phyloP scores from a whole-genome alignment of 2,888 invertebrate genomes.

The Troilus luridus region DNA sequence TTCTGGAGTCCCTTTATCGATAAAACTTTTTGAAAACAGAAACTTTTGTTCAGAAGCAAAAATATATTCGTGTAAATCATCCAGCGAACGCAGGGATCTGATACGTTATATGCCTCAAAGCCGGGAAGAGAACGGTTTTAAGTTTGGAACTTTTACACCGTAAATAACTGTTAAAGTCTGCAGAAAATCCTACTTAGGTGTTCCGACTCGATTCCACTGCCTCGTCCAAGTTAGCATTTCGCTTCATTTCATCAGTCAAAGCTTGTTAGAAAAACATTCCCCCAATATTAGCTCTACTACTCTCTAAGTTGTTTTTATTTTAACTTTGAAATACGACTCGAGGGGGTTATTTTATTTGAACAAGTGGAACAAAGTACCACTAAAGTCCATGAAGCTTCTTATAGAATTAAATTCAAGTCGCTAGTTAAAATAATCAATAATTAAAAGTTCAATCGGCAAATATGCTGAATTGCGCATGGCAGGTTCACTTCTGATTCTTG shows the following conservation, averaged over 20 bases:
- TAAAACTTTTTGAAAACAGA: not conserved
- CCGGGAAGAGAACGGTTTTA: not conserved
- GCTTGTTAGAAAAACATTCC: constrained; percentile 7
- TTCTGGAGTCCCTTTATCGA: not conserved
- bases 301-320: not conserved
- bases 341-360: not conserved
- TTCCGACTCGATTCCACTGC: not conserved
- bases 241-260: not conserved
- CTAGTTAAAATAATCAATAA: too few relatives aligned
- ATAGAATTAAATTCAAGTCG: too few relatives aligned
- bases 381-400: too few relatives aligned
- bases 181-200: not conserved
- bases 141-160: not conserved
- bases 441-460: too few relatives aligned
- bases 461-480: too few relatives aligned
- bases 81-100: not conserved
- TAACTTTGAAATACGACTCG: not conserved
- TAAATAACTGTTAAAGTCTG: constrained; percentile 18
- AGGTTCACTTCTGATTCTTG: too few relatives aligned
- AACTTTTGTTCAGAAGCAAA: not conserved
- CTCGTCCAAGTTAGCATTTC: not conserved
- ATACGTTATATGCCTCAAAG: not conserved
- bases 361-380: too few relatives aligned
- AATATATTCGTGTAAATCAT: not conserved
- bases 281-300: not conserved